A percentile compares a stretch with the other conserved stretches of the same genome.
phyloP scores from a whole-genome alignment of 1,140 invertebrate species.

The Lordiphosa mommai region DNA sequence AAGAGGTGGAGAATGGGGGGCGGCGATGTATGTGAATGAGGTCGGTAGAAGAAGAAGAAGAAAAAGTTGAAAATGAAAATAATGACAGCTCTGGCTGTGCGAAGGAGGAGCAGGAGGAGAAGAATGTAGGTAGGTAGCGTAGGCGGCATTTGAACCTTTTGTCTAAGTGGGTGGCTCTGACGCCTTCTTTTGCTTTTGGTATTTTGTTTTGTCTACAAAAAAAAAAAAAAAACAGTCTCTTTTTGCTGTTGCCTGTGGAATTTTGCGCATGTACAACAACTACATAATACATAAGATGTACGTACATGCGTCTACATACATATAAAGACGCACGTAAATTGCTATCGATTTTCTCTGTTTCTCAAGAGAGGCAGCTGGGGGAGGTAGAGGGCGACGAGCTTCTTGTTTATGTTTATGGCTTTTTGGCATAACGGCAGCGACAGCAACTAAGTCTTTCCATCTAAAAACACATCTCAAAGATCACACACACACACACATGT shows the following conservation, averaged over 20 bases:
- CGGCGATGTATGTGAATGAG: constrained; percentile 4
- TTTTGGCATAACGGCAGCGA: constrained; percentile 37
- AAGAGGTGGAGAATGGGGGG: constrained; percentile 12
- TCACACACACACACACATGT: too few relatives aligned
- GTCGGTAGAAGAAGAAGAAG: constrained; percentile 15
- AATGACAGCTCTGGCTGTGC: constrained; percentile 60
- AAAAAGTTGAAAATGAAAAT: constrained; percentile 76
- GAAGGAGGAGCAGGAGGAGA: constrained; percentile 7
- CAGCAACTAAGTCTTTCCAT: too few relatives aligned
- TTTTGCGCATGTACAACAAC: constrained; percentile 72
- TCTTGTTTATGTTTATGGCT: constrained; percentile 69
- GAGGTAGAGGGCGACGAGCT: background rate
- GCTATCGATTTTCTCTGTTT: constrained; percentile 69
- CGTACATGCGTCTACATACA: constrained; percentile 14
- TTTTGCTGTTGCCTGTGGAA: constrained; percentile 45
- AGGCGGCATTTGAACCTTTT: constrained; percentile 27
- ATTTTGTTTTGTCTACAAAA: constrained; percentile 46
- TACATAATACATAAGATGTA: constrained; percentile 61
- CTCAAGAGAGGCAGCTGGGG: constrained; percentile 3
- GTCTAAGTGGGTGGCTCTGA: constrained; percentile 25
- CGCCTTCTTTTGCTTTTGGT: constrained; percentile 1
- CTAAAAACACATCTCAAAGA: too few relatives aligned
- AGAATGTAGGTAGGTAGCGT: constrained; percentile 5
- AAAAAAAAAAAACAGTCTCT: constrained; percentile 17
- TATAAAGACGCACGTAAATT: constrained; percentile 43